Percentiles rank a stretch among this genome's conserved stretches.
Conservation (phyloP, 1,140 invertebrate species). For the Metaphire vulgaris region DNA sequence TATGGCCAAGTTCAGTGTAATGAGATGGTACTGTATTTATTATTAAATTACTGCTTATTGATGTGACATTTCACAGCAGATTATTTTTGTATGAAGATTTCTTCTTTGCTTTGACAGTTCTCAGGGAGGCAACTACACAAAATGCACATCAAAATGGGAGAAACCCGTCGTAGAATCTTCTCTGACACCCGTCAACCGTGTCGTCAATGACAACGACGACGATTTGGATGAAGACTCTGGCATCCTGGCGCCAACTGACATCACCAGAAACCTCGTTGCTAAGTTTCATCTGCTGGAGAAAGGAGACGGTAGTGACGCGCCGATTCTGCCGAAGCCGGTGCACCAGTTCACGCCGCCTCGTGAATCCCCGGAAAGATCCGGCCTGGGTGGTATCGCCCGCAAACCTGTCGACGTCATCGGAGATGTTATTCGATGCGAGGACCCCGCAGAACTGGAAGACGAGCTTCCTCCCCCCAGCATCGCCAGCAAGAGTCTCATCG, state of each 20-base stretch:
- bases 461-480: background rate
- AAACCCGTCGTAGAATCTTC: background rate
- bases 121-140: too few relatives aligned
- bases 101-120: too few relatives aligned
- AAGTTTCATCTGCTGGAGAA: background rate
- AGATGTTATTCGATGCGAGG: background rate
- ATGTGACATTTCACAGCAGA: too few relatives aligned
- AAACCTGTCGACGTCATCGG: background rate
- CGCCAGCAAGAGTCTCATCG: background rate
- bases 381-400: background rate
- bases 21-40: too few relatives aligned
- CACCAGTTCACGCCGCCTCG: background rate
- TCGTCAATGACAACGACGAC: background rate
- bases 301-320: background rate
- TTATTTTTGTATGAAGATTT: too few relatives aligned
- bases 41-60: too few relatives aligned
- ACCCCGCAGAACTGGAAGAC: background rate
- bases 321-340: background rate
- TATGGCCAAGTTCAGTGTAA: too few relatives aligned
- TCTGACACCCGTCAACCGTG: background rate
- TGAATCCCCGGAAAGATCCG: background rate
- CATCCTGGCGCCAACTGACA: background rate
- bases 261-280: background rate
- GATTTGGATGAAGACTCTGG: background rate
- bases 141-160: background rate